phyloP scores from a whole-genome alignment of 2,113 vertebrate genomes.

The Oophaga pumilio region DNA sequence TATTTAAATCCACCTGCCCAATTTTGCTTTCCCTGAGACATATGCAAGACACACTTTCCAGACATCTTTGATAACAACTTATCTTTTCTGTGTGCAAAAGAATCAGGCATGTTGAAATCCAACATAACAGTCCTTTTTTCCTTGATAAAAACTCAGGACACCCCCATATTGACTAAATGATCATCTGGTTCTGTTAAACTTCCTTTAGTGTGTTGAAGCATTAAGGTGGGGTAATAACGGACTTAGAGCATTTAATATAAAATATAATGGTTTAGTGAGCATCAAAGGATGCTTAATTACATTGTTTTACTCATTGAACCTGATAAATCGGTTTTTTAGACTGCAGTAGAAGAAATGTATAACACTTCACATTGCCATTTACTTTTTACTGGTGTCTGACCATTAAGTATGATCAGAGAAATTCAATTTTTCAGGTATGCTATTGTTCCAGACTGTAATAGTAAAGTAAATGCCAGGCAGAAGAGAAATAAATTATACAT shows the following conservation, averaged over 20 bases:
- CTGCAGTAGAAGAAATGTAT: neutral
- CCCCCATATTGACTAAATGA: no score
- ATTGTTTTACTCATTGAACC: neutral
- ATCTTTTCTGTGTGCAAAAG: no score
- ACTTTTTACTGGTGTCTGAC: neutral
- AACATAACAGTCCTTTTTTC: no score
- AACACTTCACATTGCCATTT: neutral
- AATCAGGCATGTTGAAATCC: no score
- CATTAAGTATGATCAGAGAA: neutral
- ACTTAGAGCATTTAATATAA: neutral
- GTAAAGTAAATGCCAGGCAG: constrained; percentile 30
- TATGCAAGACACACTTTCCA: no score
- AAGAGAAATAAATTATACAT: constrained; percentile 47
- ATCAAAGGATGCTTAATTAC: neutral
- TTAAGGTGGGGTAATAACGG: neutral
- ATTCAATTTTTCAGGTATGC: constrained; percentile 13
- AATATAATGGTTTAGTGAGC: neutral
- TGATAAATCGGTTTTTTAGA: neutral
- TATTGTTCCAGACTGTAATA: constrained; percentile 25
- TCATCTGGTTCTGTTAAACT: no score
- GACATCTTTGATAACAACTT: no score
- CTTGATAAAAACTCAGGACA: no score
- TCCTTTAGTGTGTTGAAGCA: no score
- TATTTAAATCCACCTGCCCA: no score
- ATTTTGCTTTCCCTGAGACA: no score